phyloP scores from a whole-genome alignment of 2,797 vertebrate genomes.

The Spheniscus humboldti region DNA sequence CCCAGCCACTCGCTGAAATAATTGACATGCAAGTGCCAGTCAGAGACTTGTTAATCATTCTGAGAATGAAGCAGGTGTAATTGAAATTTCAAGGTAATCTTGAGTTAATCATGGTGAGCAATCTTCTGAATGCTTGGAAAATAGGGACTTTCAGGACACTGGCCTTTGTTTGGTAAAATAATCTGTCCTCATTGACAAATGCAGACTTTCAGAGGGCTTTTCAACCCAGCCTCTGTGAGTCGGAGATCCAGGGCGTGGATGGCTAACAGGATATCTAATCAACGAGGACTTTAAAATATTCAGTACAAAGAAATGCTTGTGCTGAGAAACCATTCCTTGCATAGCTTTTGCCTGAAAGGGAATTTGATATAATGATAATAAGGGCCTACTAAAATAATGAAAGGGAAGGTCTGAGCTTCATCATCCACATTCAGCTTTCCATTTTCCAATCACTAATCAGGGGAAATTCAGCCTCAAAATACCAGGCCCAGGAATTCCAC shows the following conservation, averaged over 20 bases:
- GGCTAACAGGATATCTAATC: constrained; percentile 11
- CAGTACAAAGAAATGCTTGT: not conserved
- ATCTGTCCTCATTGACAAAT: constrained; percentile 18
- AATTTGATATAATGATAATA: not conserved
- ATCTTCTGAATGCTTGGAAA: constrained; percentile 40
- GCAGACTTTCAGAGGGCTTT: not conserved
- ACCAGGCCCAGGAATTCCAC: not conserved
- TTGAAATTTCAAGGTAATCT: constrained; percentile 60
- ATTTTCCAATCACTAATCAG: constrained; percentile 1
- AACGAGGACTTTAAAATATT: constrained; percentile 19
- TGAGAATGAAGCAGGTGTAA: constrained; percentile 44
- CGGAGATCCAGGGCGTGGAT: not conserved
- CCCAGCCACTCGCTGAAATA: not conserved
- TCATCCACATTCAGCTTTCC: not conserved
- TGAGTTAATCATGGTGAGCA: constrained; percentile 22
- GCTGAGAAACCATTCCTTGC: not conserved
- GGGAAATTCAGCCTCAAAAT: not conserved
- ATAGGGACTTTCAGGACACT: constrained; percentile 11
- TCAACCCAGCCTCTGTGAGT: not conserved
- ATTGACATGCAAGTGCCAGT: constrained; percentile 26
- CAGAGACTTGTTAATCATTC: constrained; percentile 35
- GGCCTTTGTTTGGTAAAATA: constrained; percentile 20
- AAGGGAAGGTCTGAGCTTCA: not conserved
- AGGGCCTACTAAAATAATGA: not conserved
- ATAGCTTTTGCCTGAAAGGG: not conserved